phyloP scores from a whole-genome alignment of 2,888 invertebrate genomes.

The Eupelmus urozonus region DNA sequence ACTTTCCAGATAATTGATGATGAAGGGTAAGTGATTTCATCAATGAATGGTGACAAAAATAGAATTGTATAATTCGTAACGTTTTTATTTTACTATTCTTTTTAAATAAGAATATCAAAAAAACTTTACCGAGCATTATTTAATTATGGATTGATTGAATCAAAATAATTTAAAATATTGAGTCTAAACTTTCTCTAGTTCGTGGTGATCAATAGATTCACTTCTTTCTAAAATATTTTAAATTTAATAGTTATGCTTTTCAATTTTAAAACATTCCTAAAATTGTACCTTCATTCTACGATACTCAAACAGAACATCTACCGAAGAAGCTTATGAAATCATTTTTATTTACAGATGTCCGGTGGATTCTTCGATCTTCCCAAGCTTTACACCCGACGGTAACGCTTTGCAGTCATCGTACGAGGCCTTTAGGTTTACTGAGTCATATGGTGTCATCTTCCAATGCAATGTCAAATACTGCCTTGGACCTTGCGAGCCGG shows the following conservation, averaged over 20 bases:
- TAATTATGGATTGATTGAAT: too few species aligned
- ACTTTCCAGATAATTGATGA: constrained; percentile 98
- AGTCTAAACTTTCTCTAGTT: too few species aligned
- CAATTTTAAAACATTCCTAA: not conserved
- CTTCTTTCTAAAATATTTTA: too few species aligned
- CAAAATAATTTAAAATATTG: too few species aligned
- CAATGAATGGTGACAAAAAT: not conserved
- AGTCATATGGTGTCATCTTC: constrained; percentile 97
- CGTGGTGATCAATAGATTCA: too few species aligned
- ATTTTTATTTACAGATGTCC: constrained; percentile 84
- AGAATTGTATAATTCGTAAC: not conserved
- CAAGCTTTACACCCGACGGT: constrained; percentile 93
- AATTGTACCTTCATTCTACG: too few species aligned
- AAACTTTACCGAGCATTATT: too few species aligned
- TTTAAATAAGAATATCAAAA: too few species aligned
- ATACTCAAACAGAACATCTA: too few species aligned
- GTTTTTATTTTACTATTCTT: constrained; percentile 5
- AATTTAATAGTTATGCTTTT: too few species aligned
- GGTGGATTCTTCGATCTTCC: constrained; percentile 95
- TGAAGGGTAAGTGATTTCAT: constrained; percentile 83
- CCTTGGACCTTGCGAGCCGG: constrained; percentile 95
- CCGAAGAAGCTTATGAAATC: not conserved
- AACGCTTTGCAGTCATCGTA: constrained; percentile 90
- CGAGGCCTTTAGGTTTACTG: constrained; percentile 96
- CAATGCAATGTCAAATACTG: constrained; percentile 98